Base-by-base conservation (phyloP, 2,888 invertebrate genomes). In the Caprella mutica region DNA sequence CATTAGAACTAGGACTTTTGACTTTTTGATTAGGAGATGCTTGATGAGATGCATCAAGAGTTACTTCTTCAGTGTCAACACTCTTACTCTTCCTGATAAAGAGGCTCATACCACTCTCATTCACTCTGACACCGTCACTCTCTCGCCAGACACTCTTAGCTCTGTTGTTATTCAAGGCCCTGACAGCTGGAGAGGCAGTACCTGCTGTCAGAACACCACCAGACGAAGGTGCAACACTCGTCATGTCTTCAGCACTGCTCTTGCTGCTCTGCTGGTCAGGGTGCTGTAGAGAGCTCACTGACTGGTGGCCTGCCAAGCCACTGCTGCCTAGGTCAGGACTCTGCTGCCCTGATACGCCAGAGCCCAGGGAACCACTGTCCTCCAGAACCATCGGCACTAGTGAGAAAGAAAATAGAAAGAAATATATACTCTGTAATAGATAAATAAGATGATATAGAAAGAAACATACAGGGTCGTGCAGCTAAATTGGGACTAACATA, bases 321-420 rank as follows among this genome's bases (percentile, higher is more conserved):
- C 24, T 52, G 52, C 35, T 35, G 23, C 39, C 35, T 38, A 44
- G 26, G 23, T 43, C 44, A 17, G 64, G 64, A 19, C 57, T 57
- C 54, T 64, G 64, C 38, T 64, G 64, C n/a, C 48, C 48, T 17
- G 29, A 29, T 17, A 60, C 44, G 5, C 42, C 63, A 33, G 63
- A 64, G 21, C 63, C 63, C 42, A 64, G 38, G 14, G 64, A 64
- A 14, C 58, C 59, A 14, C 55, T 35, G 24, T 64, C 64, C 43
- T 64, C 64, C 43, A 64, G 56, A 40, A 64, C 55, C 64, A 64
- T 60, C 38, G 50, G 23, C 46, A 46, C 46, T 46, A 27, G 27
- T 12, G 17, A 23, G 21, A 6, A n/a, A n/a, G 17, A 42, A 42
- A 17, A 42, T 21, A 9, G 8, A 9, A 42, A 42, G n/a, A 42